These are phyloP conservation scores for Hystrix brachyura DNA, from an alignment of 2,113 vertebrate species.

Conservation along the genomic window DNA sequence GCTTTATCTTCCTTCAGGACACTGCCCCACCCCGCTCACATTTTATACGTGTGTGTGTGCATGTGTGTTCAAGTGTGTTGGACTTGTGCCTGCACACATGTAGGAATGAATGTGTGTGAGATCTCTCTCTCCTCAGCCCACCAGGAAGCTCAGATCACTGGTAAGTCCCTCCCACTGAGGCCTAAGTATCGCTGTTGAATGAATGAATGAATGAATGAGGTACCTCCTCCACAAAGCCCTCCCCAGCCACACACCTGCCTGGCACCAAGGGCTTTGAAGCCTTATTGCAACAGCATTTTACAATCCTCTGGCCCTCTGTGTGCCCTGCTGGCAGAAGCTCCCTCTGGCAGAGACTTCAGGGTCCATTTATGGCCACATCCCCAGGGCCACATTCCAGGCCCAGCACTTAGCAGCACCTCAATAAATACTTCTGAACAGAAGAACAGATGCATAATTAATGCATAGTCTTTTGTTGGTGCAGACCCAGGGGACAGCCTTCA, in stretches of 20 bases:
- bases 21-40: background rate
- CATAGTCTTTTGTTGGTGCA: background rate
- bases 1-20: background rate
- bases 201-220: background rate
- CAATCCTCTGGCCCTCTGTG: accelerated
- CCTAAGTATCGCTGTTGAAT: background rate
- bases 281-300: accelerated
- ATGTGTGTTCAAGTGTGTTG: background rate
- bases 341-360: accelerated
- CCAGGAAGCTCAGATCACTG: too few relatives aligned
- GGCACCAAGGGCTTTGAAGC: accelerated
- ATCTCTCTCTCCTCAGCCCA: background rate
- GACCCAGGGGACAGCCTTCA: background rate
- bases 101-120: too few relatives aligned
- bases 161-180: background rate
- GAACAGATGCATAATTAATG: background rate
- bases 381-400: background rate
- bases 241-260: accelerated
- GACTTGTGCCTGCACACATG: background rate
- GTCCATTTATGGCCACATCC: background rate
- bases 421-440: background rate
- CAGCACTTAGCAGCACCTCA: background rate
- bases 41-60: background rate
- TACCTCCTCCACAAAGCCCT: background rate
- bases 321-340: accelerated